Evolutionary conservation across 2,888 invertebrate genomes (phyloP).

Genomic region (Omphaloscelis lunosa): DNA sequence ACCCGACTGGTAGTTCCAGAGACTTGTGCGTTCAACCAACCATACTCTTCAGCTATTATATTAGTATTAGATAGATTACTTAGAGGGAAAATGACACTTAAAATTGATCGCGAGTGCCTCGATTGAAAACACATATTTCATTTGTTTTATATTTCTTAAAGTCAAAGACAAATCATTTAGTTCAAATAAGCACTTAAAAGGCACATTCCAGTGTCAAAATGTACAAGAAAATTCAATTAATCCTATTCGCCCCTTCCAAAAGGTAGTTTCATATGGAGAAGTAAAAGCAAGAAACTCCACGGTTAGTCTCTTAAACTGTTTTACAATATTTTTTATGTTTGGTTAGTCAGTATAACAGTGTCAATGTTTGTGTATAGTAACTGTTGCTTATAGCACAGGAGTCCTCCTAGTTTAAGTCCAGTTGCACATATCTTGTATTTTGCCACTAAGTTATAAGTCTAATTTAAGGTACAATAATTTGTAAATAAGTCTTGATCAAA

Average conservation of each 20-base stretch:
- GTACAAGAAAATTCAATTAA: neutral
- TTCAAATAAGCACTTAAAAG: neutral
- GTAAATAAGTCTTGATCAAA: no score
- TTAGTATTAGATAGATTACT: neutral
- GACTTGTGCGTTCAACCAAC: no score
- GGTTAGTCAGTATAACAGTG: neutral
- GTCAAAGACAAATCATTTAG: neutral
- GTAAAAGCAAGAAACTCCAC: neutral
- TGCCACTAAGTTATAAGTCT: no score
- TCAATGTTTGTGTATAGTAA: no score
- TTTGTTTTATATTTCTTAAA: neutral
- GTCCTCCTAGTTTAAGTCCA: no score
- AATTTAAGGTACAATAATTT: no score
- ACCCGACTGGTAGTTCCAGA: neutral
- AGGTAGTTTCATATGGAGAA: neutral
- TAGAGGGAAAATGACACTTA: neutral
- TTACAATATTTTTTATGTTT: neutral
- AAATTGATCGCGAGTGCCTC: neutral
- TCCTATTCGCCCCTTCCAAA: neutral
- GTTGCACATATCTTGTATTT: no score
- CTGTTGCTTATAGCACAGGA: no score
- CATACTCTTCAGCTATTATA: no score
- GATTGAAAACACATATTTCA: neutral
- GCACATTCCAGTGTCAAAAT: neutral
- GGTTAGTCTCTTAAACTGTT: neutral